phyloP scores from a whole-genome alignment of 2,113 vertebrate genomes.

The Neopipo cinnamomea region DNA sequence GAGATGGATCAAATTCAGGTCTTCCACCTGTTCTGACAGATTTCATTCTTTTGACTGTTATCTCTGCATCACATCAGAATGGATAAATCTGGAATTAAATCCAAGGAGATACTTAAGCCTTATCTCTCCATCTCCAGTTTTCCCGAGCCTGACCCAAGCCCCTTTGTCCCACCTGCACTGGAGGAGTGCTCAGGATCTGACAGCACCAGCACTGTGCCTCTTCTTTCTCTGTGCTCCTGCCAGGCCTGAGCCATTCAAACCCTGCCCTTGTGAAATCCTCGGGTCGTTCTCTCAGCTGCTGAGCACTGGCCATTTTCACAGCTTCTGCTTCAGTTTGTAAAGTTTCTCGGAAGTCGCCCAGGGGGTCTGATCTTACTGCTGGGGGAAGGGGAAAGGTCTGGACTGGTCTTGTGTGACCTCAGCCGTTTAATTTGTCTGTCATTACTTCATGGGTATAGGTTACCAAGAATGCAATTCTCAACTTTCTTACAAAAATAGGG shows the following conservation, averaged over 20 bases:
- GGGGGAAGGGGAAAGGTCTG: constrained; percentile 8
- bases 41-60: background rate
- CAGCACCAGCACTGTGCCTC: background rate
- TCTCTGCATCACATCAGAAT: background rate
- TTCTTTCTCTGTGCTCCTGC: background rate
- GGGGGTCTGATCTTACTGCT: constrained; percentile 2
- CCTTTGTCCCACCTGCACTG: background rate
- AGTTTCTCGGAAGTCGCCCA: background rate
- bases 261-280: background rate
- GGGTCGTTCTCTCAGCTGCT: background rate
- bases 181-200: background rate
- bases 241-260: background rate
- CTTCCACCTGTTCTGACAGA: background rate
- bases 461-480: constrained; percentile 16
- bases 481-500: background rate
- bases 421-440: constrained; percentile 57
- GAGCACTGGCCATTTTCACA: background rate
- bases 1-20: background rate
- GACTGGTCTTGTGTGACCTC: constrained; percentile 24
- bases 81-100: background rate
- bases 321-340: background rate
- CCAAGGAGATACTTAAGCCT: background rate
- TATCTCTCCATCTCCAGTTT: background rate
- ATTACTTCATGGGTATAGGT: constrained; percentile 31
- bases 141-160: background rate